Base-by-base conservation (phyloP, 2,113 vertebrate genomes). In the Cepphus grylle region DNA sequence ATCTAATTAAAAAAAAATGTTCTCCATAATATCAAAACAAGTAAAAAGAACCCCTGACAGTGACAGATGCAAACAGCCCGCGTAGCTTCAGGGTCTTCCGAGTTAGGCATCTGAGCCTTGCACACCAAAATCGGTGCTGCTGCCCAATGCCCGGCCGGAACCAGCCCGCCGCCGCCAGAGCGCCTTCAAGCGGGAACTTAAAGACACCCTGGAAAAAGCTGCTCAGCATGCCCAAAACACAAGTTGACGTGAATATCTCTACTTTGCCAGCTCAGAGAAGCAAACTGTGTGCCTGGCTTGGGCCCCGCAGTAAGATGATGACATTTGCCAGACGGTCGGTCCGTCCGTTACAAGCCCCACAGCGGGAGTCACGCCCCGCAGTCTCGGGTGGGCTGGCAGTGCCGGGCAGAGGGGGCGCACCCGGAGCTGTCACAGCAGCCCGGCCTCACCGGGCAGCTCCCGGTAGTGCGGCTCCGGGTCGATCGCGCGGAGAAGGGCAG, bases 381-480 rank as follows among this genome's bases (percentile, higher is more conserved):
- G 56, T 21, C 59, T 36, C n/a, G 61, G 59, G 36, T 25, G 61
- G 61, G 61, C 61, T 38, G 7, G 15, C 15, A 23, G 59, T 34
- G 15, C 21, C 59, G 13, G 63, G 29, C 63, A 10, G 18, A 30
- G 16, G 40, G 19, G 15, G 29, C 8, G 26, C 40, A 21, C 8
- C 40, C 40, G 63, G 19, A 32, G 27, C 40, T 43, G 63, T 20
- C 63, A 43, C 40, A 32, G 63, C 63, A 20, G 63, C 27, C 11
- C 40, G 63, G 8, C 95, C 91, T 96, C 85, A 93, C 72, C 86
- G 59, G 72, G 25, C 81, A 80, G 82, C n/a, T 78, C 83, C 90
- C 58, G 53, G 45, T 59, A 93, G 91, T 81, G 7, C 62, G 80
- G 47, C 76, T 65, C 32, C 43, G 53, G 91, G 82, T 66, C 12